Base-by-base conservation (phyloP, 2,888 invertebrate species). In the Zygothrica quintamaculata region DNA sequence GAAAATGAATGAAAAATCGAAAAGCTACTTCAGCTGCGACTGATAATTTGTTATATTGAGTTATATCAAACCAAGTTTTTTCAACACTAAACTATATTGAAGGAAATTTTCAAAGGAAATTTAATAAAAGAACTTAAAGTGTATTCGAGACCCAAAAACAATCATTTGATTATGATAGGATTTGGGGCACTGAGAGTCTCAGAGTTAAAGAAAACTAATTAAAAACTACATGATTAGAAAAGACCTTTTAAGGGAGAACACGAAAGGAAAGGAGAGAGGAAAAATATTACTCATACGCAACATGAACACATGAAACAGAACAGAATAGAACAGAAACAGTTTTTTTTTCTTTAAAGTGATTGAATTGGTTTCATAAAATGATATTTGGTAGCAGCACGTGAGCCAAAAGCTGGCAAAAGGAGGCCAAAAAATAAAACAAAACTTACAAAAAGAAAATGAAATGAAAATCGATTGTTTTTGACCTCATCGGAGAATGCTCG, bases 381-480 rank as follows among this genome's bases (percentile, higher is more conserved):
- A 25, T 42, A 44, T 52, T 57, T 53, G 50, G 44, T 37, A 39
- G 65, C 64, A 53, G 71, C 86, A 80, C 80, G 80, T 82, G 86
- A 74, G 66, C 72, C 58, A 71, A 65, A 66, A 70, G 44, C 46
- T n/a, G n/a, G n/a, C n/a, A n/a, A 36, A 46, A 65, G 33, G 52
- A 42, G 34, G 50, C 55, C 65, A 64, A 64, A 53, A 46, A 77
- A 67, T 66, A 62, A 50, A 64, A 69, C n/a, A n/a, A 62, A 60
- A 61, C 47, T 62, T 42, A 22, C 60, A 53, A 55, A 58, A 65
- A 65, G 60, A 67, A 66, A 74, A 67, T 64, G 65, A 79, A 70
- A 78, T 71, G 70, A 88, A 86, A 88, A 88, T 88, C 87, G 87
- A 88, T 88, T 88, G 87, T 77, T 88, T 88, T 88, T 88, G 87